Conservation (phyloP, 2,888 invertebrate genomes). For the Papilio demoleus region DNA sequence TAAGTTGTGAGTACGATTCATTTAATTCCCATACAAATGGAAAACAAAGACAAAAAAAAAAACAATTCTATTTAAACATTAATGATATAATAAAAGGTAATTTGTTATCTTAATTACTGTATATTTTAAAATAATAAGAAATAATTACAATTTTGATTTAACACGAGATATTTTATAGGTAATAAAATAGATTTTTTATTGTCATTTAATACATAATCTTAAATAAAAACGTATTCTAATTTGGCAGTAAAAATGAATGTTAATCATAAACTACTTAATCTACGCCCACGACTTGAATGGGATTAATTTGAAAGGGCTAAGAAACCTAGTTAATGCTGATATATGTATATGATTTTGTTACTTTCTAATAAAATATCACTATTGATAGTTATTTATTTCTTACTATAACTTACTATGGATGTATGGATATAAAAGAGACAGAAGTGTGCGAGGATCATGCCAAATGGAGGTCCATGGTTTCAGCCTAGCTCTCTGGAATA, state of each 20-base stretch:
- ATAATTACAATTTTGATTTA: neutral
- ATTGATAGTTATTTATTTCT: neutral
- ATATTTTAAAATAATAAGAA: too few relatives aligned
- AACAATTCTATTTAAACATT: too few relatives aligned
- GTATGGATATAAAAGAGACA: neutral
- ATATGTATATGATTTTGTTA: neutral
- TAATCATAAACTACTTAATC: conserved; percentile 22
- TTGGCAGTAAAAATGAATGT: conserved; percentile 29
- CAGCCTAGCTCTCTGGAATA: too few relatives aligned
- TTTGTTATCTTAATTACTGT: too few relatives aligned
- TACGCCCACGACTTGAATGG: conserved; percentile 13
- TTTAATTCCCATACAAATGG: neutral
- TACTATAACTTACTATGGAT: neutral
- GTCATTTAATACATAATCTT: conserved; percentile 26
- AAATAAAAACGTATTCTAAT: conserved; percentile 21
- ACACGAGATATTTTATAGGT: neutral
- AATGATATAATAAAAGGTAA: too few relatives aligned
- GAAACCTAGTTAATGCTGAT: conserved; percentile 28
- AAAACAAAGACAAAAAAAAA: too few relatives aligned
- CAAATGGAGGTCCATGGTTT: too few relatives aligned
- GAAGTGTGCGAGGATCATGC: too few relatives aligned
- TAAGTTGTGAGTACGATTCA: too few relatives aligned
- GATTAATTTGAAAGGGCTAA: conserved; percentile 23
- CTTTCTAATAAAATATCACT: neutral
- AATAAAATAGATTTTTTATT: conserved; percentile 15